Conservation (phyloP, 2,888 invertebrate genomes). For the Ennomos fuscantarius region DNA sequence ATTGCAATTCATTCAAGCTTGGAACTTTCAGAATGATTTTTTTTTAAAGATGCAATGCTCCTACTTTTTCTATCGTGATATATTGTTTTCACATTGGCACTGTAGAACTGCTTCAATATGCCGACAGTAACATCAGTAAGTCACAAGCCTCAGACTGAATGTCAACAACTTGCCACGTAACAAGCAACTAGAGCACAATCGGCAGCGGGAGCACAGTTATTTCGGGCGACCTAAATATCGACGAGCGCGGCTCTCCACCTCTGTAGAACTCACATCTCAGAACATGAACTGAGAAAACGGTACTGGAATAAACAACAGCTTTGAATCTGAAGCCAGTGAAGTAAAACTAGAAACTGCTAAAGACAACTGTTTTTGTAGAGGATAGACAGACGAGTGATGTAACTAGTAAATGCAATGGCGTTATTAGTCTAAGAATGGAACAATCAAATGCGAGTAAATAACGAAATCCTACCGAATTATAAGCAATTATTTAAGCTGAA, state of each 20-base stretch:
- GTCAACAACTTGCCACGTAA: slow-evolving; percentile 28
- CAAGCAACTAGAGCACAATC: slow-evolving; percentile 51
- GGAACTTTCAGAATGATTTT: no score
- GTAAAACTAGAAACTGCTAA: slow-evolving; percentile 6
- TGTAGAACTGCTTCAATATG: no score
- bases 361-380: slow-evolving; percentile 1
- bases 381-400: slow-evolving; percentile 3
- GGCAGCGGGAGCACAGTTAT: slow-evolving; percentile 69
- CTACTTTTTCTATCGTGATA: no score
- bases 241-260: slow-evolving; percentile 54
- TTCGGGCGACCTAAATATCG: slow-evolving; percentile 82
- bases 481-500: slow-evolving; percentile 8
- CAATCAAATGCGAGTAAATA: background rate
- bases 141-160: slow-evolving; percentile 7
- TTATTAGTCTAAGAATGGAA: background rate
- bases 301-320: slow-evolving; percentile 15
- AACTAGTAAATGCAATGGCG: slow-evolving; percentile 2
- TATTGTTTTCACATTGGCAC: no score
- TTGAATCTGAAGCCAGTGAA: background rate
- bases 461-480: slow-evolving; percentile 3
- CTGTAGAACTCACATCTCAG: slow-evolving; percentile 46
- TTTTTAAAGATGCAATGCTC: no score
- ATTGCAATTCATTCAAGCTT: no score
- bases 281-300: slow-evolving; percentile 35
- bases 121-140: background rate